These are phyloP conservation scores for Cricetomys ansorgei DNA, from an alignment of 2,113 vertebrate genomes.

Conservation along the genomic window DNA sequence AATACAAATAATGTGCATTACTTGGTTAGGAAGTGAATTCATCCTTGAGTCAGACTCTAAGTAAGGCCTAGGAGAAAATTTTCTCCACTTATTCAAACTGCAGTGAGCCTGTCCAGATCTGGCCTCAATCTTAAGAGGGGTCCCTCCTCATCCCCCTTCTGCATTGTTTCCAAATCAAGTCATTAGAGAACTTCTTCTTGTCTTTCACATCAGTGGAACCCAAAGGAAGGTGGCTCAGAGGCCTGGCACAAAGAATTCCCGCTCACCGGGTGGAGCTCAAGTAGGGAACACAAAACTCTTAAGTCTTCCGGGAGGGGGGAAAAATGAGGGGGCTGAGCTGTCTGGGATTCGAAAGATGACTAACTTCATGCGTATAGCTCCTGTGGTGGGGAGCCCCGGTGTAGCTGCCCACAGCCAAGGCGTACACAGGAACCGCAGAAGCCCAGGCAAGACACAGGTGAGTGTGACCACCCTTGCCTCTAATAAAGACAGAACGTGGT, in stretches of 20 bases:
- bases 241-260: not conserved
- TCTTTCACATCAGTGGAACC: not conserved
- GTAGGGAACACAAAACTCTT: not conserved
- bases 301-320: no score
- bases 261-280: not conserved
- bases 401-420: not conserved
- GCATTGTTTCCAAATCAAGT: conserved; percentile 44
- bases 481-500: no score
- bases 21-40: not conserved
- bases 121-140: not conserved
- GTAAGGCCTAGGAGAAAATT: not conserved
- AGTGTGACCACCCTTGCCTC: not conserved
- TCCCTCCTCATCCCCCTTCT: not conserved
- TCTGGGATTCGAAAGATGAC: not conserved
- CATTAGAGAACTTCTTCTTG: conserved; percentile 29
- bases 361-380: conserved; percentile 2
- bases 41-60: not conserved
- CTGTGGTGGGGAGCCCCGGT: not conserved
- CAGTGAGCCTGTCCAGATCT: not conserved
- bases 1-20: not conserved
- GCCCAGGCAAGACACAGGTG: not conserved
- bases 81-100: not conserved
- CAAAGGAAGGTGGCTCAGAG: not conserved
- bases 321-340: not conserved
- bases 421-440: not conserved